Evolutionary conservation across 2,888 invertebrate genomes (phyloP).

Genomic region (Anorthoa munda): DNA sequence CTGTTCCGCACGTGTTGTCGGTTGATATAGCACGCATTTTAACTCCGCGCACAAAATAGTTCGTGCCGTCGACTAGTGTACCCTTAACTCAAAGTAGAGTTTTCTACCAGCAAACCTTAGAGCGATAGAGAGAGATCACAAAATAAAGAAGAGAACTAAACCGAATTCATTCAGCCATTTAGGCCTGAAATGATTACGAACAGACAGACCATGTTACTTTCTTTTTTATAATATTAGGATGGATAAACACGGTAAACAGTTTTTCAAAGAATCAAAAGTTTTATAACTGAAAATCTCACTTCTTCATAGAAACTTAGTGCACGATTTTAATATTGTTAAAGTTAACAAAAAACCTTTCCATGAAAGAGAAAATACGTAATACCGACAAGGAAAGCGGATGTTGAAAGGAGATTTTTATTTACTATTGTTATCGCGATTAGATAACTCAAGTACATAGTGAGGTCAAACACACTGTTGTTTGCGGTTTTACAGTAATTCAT

Average conservation of each 20-base stretch:
- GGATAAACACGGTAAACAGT: conserved; percentile 34
- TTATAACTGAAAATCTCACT: conserved; percentile 18
- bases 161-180: no score
- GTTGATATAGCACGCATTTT: no score
- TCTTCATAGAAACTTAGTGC: conserved; percentile 30
- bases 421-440: conserved; percentile 48
- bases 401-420: conserved; percentile 47
- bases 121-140: no score
- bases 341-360: conserved; percentile 28
- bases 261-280: conserved; percentile 36
- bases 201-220: no score
- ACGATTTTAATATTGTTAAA: conserved; percentile 28
- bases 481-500: conserved; percentile 27
- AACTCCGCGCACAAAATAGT: no score
- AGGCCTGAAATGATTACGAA: no score
- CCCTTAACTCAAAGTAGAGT: no score
- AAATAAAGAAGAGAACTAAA: no score
- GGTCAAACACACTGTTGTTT: conserved; percentile 38
- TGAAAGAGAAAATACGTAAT: conserved; percentile 38
- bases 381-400: conserved; percentile 52
- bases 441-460: conserved; percentile 28
- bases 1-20: no score
- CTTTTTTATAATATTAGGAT: not conserved
- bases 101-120: no score
- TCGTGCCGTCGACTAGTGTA: no score